phyloP scores from a whole-genome alignment of 1,140 invertebrate species.

The Nasonia giraulti region DNA sequence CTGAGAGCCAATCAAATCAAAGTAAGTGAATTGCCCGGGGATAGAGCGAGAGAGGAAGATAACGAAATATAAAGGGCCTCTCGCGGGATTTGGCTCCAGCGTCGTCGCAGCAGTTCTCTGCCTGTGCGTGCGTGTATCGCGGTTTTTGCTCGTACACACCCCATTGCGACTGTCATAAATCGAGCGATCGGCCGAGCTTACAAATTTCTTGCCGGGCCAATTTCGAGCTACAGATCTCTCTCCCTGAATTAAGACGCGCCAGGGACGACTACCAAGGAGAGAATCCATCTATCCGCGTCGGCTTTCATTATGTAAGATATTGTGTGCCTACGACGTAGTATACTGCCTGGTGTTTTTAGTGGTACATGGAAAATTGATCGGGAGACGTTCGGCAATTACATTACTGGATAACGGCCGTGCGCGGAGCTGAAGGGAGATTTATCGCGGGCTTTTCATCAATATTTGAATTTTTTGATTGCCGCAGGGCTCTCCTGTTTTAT shows the following conservation, averaged over 20 bases:
- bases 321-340: neutral
- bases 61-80: conserved; percentile 55
- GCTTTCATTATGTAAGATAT: conserved; percentile 44
- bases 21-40: conserved; percentile 70
- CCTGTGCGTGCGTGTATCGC: neutral
- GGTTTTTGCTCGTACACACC: neutral
- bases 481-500: neutral
- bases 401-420: conserved; percentile 32
- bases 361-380: conserved; percentile 48
- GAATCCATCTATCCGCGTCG: conserved; percentile 34
- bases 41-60: neutral
- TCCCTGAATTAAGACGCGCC: conserved; percentile 46
- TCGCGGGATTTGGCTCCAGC: conserved; percentile 45
- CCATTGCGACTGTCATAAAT: conserved; percentile 29
- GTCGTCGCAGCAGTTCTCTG: neutral
- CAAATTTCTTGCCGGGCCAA: conserved; percentile 40
- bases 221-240: conserved; percentile 7
- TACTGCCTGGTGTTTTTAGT: conserved; percentile 27
- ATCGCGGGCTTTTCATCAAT: conserved; percentile 12
- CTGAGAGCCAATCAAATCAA: conserved; percentile 71
- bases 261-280: conserved; percentile 9
- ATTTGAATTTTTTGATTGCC: conserved; percentile 38
- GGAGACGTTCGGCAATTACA: conserved; percentile 46
- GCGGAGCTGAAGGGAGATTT: conserved; percentile 12
- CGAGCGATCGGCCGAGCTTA: conserved; percentile 36